These are phyloP conservation scores for Whitmania pigra DNA, from an alignment of 1,140 invertebrate species.

Conservation along the genomic window DNA sequence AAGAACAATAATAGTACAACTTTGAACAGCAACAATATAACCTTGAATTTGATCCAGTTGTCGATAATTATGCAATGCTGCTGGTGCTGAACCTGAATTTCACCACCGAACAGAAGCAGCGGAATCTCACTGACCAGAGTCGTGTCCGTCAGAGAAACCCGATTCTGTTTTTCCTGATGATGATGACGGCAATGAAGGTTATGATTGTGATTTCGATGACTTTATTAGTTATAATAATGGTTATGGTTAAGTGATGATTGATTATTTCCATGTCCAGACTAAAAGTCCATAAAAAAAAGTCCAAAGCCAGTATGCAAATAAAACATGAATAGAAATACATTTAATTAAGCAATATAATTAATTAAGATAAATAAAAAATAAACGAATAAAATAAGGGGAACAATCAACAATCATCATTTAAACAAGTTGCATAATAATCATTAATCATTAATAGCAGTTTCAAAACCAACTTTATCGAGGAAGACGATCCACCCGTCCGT, in stretches of 20 bases:
- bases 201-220: neutral
- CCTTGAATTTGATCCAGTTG: conserved; percentile 22
- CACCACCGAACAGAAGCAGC: conserved; percentile 21
- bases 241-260: neutral
- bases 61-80: conserved; percentile 20
- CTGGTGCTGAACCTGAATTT: conserved; percentile 21
- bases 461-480: conserved; percentile 34
- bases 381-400: no score
- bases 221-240: no score
- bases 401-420: no score
- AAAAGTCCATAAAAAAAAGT: no score
- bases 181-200: neutral
- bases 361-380: no score
- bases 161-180: conserved; percentile 32
- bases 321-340: neutral
- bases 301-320: conserved; percentile 4
- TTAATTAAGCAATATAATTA: neutral
- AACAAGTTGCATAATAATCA: neutral
- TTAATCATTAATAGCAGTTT: neutral
- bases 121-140: conserved; percentile 16
- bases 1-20: neutral
- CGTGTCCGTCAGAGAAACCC: conserved; percentile 18
- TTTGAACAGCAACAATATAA: no score
- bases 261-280: neutral
- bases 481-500: conserved; percentile 34